Percentiles rank a stretch among this genome's conserved stretches.
phyloP scores from a whole-genome alignment of 2,113 vertebrate species.

The Cryptotis parvus region DNA sequence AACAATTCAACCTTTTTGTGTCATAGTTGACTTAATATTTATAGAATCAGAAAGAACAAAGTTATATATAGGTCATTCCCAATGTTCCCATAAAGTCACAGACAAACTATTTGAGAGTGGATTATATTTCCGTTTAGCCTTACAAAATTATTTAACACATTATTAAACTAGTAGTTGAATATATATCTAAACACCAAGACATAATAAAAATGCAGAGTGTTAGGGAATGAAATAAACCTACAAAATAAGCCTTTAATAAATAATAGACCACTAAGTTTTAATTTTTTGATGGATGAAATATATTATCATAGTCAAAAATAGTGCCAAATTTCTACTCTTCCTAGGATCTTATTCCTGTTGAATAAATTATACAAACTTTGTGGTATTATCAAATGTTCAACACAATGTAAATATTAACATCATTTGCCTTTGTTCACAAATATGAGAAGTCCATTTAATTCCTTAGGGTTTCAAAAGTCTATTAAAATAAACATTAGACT shows the following conservation, averaged over 20 bases:
- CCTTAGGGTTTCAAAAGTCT: neutral
- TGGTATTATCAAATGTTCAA: no score
- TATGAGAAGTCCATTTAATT: neutral
- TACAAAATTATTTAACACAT: conserved; percentile 34
- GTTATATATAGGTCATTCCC: neutral
- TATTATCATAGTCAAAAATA: no score
- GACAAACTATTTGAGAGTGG: conserved; percentile 16
- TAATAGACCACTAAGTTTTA: neutral
- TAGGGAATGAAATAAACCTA: neutral
- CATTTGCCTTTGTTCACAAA: neutral
- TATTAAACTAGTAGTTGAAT: neutral
- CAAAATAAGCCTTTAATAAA: neutral
- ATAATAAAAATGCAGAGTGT: neutral
- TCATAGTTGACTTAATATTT: conserved; percentile 5
- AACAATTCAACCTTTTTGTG: conserved; percentile 15
- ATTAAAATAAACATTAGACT: neutral
- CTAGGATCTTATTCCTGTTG: no score
- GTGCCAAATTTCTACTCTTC: no score
- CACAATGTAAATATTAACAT: neutral
- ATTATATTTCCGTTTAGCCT: conserved; percentile 15
- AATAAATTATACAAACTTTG: no score
- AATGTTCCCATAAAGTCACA: neutral
- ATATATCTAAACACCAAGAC: neutral
- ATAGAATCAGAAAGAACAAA: conserved; percentile 9
- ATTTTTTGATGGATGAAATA: neutral